A percentile compares a stretch with the other conserved stretches of the same genome.
phyloP scores from a whole-genome alignment of 2,797 vertebrate genomes.

The Micrastur ruficollis region DNA sequence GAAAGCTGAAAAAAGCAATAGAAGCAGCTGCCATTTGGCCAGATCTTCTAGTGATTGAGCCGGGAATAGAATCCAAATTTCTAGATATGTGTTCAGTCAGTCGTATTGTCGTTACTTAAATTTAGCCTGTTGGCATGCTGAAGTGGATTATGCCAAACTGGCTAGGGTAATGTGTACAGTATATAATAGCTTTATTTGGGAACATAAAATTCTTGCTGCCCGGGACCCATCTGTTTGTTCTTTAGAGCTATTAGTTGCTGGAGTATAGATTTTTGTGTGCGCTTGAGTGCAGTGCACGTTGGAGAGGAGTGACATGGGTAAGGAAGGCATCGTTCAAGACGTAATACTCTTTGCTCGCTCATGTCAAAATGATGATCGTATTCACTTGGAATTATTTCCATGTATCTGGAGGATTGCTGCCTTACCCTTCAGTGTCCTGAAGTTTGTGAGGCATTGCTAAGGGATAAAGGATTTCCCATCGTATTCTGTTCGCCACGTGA shows the following conservation, averaged over 20 bases:
- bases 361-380: background rate
- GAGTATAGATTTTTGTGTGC: background rate
- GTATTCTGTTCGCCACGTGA: constrained; percentile 68
- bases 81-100: background rate
- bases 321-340: background rate
- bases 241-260: background rate
- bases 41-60: background rate
- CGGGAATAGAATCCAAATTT: background rate
- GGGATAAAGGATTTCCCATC: constrained; percentile 77
- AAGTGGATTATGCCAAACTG: background rate
- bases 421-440: constrained; percentile 74
- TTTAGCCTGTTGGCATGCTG: background rate
- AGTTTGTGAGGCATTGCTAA: constrained; percentile 73
- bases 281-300: rapidly evolving
- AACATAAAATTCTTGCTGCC: background rate
- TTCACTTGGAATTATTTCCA: constrained; percentile 48
- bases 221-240: background rate
- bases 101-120: background rate
- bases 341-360: background rate
- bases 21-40: background rate
- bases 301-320: background rate
- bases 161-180: background rate
- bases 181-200: background rate
- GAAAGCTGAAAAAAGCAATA: background rate
- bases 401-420: background rate